These are phyloP conservation scores for Emys orbicularis DNA, from an alignment of 2,797 vertebrate genomes.

Conservation along the genomic window DNA sequence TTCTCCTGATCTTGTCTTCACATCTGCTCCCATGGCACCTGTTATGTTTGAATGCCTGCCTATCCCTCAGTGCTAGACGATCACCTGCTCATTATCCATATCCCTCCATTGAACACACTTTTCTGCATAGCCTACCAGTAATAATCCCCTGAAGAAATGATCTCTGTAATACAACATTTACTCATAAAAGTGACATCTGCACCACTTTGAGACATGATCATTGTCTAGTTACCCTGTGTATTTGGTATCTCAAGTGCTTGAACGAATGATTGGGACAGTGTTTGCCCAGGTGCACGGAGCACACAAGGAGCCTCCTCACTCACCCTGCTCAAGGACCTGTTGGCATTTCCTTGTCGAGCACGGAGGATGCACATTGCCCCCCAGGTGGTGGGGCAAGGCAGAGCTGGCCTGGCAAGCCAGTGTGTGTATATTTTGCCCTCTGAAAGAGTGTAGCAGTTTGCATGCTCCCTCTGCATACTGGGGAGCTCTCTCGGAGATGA, in stretches of 20 bases:
- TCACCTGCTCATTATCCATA: neutral
- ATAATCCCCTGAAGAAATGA: neutral
- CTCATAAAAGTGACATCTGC: slow-evolving; percentile 42
- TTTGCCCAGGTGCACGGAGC: neutral
- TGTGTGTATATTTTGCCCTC: slow-evolving; percentile 16
- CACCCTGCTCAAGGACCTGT: neutral
- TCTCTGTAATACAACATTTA: slow-evolving; percentile 7
- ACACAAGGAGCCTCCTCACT: neutral
- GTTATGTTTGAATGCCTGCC: neutral
- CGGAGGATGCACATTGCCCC: neutral
- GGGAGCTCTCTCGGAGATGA: neutral
- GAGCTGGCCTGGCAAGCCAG: neutral
- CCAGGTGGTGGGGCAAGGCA: neutral
- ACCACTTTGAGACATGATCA: neutral
- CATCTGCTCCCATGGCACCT: neutral
- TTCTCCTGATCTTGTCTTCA: neutral
- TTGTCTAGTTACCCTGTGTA: slow-evolving; percentile 31
- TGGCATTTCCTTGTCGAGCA: neutral
- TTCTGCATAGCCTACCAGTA: slow-evolving; percentile 3
- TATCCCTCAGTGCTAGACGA: neutral
- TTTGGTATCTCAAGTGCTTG: neutral
- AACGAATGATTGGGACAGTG: slow-evolving; percentile 35
- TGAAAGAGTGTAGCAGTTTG: neutral
- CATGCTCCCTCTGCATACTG: neutral
- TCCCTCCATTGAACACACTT: neutral